These are phyloP conservation scores for Abramis brama DNA, from an alignment of 2,113 vertebrate species.

Conservation along the genomic window DNA sequence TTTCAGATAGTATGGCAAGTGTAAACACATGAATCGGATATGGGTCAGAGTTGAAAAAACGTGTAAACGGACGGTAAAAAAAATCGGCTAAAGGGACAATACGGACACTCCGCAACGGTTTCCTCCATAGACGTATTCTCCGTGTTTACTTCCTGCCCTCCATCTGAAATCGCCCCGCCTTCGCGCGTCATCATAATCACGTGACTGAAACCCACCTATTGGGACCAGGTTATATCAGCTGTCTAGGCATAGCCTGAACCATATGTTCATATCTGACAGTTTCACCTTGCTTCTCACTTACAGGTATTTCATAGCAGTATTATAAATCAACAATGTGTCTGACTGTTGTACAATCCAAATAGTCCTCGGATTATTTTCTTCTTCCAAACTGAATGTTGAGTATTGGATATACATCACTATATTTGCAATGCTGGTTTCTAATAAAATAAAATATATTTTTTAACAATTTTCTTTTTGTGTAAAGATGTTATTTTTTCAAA, in stretches of 20 bases:
- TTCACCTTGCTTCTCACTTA: not conserved
- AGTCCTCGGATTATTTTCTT: conserved; percentile 20
- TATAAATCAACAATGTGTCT: not conserved
- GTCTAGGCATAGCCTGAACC: not conserved
- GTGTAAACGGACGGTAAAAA: too few species aligned
- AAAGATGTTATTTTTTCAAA: not conserved
- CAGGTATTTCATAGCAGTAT: conserved; percentile 24
- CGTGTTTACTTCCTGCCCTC: too few species aligned
- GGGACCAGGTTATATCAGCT: not conserved
- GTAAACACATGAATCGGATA: too few species aligned
- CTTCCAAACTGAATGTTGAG: not conserved
- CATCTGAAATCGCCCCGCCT: too few species aligned
- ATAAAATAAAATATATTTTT: conserved; percentile 65
- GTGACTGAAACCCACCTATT: too few species aligned
- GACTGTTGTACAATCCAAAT: not conserved
- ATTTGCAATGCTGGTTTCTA: conserved; percentile 59
- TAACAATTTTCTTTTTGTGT: not conserved
- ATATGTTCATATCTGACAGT: not conserved
- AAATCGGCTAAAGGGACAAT: too few species aligned
- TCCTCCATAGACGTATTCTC: too few species aligned
- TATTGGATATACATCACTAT: not conserved
- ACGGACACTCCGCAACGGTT: too few species aligned
- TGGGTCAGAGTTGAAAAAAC: too few species aligned
- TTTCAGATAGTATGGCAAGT: too few species aligned
- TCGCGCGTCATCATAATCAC: too few species aligned